Evolutionary conservation across 1,140 invertebrate genomes (phyloP), one percentile per base, ranked within the genome.

Genomic region (Heterodera carotae): DNA sequence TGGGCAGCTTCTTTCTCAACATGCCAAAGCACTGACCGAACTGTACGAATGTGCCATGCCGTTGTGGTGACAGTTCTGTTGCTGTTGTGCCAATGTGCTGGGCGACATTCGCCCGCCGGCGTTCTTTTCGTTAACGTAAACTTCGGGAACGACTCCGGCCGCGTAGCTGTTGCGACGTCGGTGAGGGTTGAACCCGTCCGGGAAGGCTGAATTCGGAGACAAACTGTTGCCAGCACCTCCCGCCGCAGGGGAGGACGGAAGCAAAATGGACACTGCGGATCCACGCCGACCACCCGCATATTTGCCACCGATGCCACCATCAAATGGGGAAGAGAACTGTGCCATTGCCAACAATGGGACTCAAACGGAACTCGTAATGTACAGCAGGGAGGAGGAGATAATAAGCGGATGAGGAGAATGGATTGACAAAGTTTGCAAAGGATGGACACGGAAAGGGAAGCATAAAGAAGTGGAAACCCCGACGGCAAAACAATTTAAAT

Each of bases 111-210:
- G 10, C 29, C 33, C 62, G 29, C 33, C 62, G 27, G 62, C 62
- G 62, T 34, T 66, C 4, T 33, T 6, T 34, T 66, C 62, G 29
- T 74, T 39, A 27, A 74, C 64, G 64, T 62, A 74, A 27, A 74
- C 36, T 29, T 56, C 71, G 6, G 71, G 71, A 39, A 74, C 25
- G 25, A 62, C 64, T 22, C 64, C 71, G 12, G 34, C 71, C 25
- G 71, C 71, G 71, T 74, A 74, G 10, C 71, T 74, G 25, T 74
- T 74, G 59, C 71, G 48, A 56, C 69, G 48, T 33, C 29, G 29
- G 59, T 60, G 56, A 7, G 69, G n/a, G 48, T 29, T 74, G 27
- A 60, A 56, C 2, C 29, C n/a, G 59, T 27, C 22, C 25, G 71
- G 56, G 39, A 31, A 74, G 6, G 27, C 71, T 56, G 71, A 74